Percentiles rank a stretch among this genome's conserved stretches.
Conservation (phyloP, 2,113 vertebrate species). For the Trochalopteron elliotii region DNA sequence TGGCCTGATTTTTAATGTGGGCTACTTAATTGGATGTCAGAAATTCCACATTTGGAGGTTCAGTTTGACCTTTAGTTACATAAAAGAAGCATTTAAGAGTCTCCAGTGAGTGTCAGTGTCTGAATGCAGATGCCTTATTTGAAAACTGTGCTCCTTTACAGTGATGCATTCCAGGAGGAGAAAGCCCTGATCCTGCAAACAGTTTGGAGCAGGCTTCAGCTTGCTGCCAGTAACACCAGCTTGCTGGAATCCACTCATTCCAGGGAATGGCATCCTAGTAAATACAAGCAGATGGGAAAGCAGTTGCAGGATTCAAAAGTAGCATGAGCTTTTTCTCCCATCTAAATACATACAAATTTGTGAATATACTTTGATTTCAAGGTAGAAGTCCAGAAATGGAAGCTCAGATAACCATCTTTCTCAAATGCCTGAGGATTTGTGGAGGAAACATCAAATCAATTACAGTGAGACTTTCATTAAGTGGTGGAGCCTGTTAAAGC, state of each 20-base stretch:
- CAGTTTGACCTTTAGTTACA: conserved; percentile 50
- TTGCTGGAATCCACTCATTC: conserved; percentile 21
- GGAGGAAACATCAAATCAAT: not conserved
- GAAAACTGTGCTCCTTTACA: conserved; percentile 18
- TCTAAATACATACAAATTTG: not conserved
- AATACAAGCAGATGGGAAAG: not conserved
- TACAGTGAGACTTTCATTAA: not conserved
- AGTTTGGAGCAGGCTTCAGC: conserved; percentile 10
- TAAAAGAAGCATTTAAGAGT: conserved; percentile 49
- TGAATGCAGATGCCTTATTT: conserved; percentile 23
- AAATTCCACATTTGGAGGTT: conserved; percentile 50
- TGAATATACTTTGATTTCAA: not conserved
- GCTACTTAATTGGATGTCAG: conserved; percentile 50
- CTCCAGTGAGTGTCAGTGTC: conserved; percentile 43
- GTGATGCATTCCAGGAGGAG: conserved; percentile 30
- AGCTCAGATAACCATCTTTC: not conserved
- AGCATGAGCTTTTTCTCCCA: not conserved
- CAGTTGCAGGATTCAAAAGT: not conserved
- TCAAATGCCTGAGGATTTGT: not conserved
- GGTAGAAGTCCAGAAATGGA: not conserved
- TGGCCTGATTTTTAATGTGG: not conserved
- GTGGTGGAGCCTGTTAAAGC: not conserved
- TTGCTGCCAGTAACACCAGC: conserved; percentile 11
- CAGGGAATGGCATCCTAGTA: not conserved
- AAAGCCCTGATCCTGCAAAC: not conserved